Evolutionary conservation across 1,140 invertebrate genomes (phyloP), one percentile per base, ranked within the genome.

Genomic region (Lordiphosa mommai): DNA sequence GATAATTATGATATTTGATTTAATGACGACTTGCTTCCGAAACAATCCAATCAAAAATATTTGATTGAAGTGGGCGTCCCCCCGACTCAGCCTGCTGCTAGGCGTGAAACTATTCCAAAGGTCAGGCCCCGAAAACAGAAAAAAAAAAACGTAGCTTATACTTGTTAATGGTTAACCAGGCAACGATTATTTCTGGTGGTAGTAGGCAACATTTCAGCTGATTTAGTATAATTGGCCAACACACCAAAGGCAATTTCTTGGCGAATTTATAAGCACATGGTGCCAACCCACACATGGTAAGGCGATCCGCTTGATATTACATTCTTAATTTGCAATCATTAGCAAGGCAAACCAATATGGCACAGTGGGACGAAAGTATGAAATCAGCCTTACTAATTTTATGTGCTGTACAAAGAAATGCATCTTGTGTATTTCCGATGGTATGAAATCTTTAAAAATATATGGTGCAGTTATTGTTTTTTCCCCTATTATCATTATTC

Each of bases 251-350:
- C 71, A 74, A 61, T 76, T 82, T 71, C 43, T 40, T 12, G 43
- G 32, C 3, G 23, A 76, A 74, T 70, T 76, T 76, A 76, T 82
- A 84, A 66, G 61, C 51, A 55, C 56, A 59, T 55, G 56, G 51
- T 36, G 32, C 23, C 34, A 34, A 47, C 40, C 49, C 14, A 33
- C 34, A 52, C 55, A 61, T 55, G 55, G 50, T 34, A 23, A 37
- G 32, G 12, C 57, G 60, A 53, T 68, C 52, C 41, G 40, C 13
- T 27, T 51, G 41, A 72, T 77, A 86, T 87, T 82, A 88, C 74
- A 88, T 88, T 88, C 77, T 86, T 87, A 88, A 88, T 88, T 88
- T 88, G 77, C 65, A 88, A 88, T 86, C 86, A 88, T 88, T 88
- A 88, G 68, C 86, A 69, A 57, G 51, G 61, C 52, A 2, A 20